These are phyloP conservation scores for Henricia sp. DNA, from an alignment of 53 echinoderm and acorn worm genomes.

Conservation along the genomic window DNA sequence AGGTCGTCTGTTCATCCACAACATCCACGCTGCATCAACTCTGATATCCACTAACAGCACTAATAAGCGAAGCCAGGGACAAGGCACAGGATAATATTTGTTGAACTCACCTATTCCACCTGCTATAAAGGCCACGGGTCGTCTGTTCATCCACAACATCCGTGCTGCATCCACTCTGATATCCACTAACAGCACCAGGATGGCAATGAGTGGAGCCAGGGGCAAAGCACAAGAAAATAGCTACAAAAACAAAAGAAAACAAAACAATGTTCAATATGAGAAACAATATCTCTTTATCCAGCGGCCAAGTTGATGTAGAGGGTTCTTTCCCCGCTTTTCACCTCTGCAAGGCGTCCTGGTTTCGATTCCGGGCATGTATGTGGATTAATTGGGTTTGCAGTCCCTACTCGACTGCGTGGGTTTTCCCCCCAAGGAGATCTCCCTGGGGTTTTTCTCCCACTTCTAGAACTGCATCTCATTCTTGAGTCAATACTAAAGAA, in stretches of 20 bases:
- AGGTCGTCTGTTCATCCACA: conserved; percentile 97
- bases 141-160: conserved; percentile 93
- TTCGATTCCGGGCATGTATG: too few species aligned
- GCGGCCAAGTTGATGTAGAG: not conserved
- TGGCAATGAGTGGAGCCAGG: conserved; percentile 90
- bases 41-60: conserved; percentile 85
- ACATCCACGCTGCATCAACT: conserved; percentile 92
- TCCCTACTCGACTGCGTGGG: too few species aligned
- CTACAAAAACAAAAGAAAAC: conserved; percentile 45
- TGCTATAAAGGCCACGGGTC: conserved; percentile 89
- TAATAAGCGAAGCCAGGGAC: conserved; percentile 89
- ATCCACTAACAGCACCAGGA: conserved; percentile 81
- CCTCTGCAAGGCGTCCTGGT: too few species aligned
- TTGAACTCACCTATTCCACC: conserved; percentile 84
- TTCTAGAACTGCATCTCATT: too few species aligned
- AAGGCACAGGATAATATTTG: conserved; percentile 85
- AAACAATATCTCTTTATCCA: not conserved
- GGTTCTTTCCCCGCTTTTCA: too few species aligned
- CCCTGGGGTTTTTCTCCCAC: too few species aligned
- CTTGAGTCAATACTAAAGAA: too few species aligned
- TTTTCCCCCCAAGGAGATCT: too few species aligned
- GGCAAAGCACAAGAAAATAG: conserved; percentile 95
- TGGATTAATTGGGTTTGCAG: too few species aligned
- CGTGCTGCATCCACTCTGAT: conserved; percentile 90
- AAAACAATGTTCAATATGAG: not conserved